Evolutionary conservation across 1,140 invertebrate species (phyloP).

Genomic region (Lepidurus packardi): DNA sequence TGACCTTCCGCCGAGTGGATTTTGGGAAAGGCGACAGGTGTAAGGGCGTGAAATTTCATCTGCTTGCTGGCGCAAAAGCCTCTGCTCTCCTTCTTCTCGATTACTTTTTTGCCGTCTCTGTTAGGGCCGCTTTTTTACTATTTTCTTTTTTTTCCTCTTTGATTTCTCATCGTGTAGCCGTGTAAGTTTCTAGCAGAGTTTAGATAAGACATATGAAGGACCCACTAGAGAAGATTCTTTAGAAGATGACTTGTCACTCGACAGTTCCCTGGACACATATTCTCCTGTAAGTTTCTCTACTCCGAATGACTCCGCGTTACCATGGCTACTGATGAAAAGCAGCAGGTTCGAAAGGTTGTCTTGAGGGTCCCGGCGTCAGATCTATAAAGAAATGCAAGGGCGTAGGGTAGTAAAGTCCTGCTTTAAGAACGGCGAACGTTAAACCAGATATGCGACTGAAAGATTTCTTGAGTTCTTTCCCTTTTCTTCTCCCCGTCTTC

Average conservation of each 20-base stretch:
- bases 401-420: too few relatives aligned
- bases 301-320: background rate
- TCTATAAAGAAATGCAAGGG: too few relatives aligned
- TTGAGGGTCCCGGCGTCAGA: too few relatives aligned
- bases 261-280: background rate
- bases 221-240: background rate
- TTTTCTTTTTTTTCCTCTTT: background rate
- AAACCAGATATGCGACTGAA: too few relatives aligned
- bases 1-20: background rate
- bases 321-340: slow-evolving; percentile 1
- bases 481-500: too few relatives aligned
- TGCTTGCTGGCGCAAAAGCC: background rate
- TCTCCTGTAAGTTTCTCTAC: background rate
- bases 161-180: background rate
- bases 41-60: slow-evolving; percentile 2
- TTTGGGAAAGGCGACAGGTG: background rate
- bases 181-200: background rate
- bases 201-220: background rate
- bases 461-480: too few relatives aligned
- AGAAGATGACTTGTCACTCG: background rate
- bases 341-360: background rate
- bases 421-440: too few relatives aligned
- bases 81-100: background rate
- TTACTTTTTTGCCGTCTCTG: background rate
- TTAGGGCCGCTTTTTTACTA: background rate